Percentiles rank a stretch among this genome's conserved stretches.
These are phyloP conservation scores for Ectemnius continuus DNA, from an alignment of 2,888 invertebrate genomes.

Conservation along the genomic window DNA sequence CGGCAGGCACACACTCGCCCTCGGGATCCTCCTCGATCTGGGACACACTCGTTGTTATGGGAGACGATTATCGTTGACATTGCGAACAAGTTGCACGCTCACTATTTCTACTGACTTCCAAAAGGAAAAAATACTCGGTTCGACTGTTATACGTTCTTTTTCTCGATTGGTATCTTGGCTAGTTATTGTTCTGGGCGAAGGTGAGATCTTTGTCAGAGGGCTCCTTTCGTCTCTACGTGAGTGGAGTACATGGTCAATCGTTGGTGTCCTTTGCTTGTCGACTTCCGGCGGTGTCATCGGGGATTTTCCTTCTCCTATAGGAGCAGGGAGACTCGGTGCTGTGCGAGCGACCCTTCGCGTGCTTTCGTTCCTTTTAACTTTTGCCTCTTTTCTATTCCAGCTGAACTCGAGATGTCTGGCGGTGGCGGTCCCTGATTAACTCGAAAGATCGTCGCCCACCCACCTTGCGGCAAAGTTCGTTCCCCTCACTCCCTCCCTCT, in stretches of 20 bases:
- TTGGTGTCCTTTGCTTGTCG: neutral
- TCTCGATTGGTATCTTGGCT: too few relatives aligned
- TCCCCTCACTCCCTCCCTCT: constrained; percentile 20
- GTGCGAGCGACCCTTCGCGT: neutral
- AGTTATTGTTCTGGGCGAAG: neutral
- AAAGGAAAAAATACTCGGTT: too few relatives aligned
- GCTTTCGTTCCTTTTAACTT: constrained; percentile 39
- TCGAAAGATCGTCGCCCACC: constrained; percentile 67
- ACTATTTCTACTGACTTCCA: too few relatives aligned
- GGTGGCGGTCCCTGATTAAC: constrained; percentile 74
- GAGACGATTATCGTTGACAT: too few relatives aligned
- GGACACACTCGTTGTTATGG: too few relatives aligned
- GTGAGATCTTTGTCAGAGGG: neutral
- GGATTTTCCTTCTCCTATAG: too few relatives aligned
- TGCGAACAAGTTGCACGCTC: too few relatives aligned
- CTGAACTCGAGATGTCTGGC: constrained; percentile 72
- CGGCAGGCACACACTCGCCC: too few relatives aligned
- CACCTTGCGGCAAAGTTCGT: constrained; percentile 61
- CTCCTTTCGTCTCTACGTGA: neutral
- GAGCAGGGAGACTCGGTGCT: too few relatives aligned
- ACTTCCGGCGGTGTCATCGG: neutral
- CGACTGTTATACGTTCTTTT: too few relatives aligned
- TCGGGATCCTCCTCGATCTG: too few relatives aligned
- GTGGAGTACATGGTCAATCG: neutral
- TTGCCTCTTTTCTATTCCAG: constrained; percentile 48